Evolutionary conservation across 2,113 vertebrate species (phyloP).

Genomic region (Dicaeum eximium): DNA sequence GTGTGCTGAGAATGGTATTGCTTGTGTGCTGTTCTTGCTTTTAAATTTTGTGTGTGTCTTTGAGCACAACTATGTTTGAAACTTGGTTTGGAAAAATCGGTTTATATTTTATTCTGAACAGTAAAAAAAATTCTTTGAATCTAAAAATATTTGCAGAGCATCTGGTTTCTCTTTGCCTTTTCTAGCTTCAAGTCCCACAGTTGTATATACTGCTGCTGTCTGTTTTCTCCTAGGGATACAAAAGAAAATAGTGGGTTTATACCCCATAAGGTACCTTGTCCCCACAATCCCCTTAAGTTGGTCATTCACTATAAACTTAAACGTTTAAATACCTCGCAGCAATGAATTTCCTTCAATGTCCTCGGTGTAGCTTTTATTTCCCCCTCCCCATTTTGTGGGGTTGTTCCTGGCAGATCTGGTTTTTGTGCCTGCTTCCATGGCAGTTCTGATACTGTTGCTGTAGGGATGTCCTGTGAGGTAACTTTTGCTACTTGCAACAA

Average conservation of each 20-base stretch:
- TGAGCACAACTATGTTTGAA: neutral
- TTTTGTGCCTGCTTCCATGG: neutral
- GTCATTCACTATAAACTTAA: neutral
- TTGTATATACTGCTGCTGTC: neutral
- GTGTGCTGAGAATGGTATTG: neutral
- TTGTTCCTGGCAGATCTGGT: neutral
- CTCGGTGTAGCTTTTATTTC: neutral
- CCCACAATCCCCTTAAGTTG: neutral
- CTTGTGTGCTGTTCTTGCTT: neutral
- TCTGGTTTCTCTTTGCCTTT: neutral
- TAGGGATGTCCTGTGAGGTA: neutral
- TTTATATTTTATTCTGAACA: neutral
- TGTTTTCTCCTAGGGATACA: neutral
- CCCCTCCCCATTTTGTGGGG: rapidly evolving
- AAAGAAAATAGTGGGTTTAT: neutral
- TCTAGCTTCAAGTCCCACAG: neutral
- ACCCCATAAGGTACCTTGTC: neutral
- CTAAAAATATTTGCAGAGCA: neutral
- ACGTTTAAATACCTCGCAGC: neutral
- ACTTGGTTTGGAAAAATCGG: neutral
- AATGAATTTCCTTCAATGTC: neutral
- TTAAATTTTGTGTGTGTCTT: neutral
- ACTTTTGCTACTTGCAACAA: neutral
- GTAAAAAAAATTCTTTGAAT: neutral
- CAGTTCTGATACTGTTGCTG: neutral